Evolutionary conservation across 2,113 vertebrate species (phyloP).

Genomic region (Zosterops hypoxanthus): DNA sequence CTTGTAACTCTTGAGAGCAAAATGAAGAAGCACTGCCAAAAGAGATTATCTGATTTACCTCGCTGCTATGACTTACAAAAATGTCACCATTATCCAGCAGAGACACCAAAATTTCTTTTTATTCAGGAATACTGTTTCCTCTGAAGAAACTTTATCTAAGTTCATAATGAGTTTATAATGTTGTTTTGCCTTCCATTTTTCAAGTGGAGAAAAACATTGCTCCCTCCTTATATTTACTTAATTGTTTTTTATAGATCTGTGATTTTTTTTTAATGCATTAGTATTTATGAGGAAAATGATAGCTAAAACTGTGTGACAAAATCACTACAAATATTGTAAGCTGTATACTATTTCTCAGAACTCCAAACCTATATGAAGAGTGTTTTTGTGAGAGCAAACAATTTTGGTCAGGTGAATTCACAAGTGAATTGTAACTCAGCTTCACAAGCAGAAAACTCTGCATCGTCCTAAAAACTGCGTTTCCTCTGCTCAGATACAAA

Average conservation of each 20-base stretch:
- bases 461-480: neutral
- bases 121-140: neutral
- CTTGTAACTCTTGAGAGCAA: neutral
- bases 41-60: neutral
- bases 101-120: neutral
- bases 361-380: neutral
- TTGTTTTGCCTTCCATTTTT: neutral
- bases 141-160: neutral
- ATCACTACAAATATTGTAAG: fast-evolving
- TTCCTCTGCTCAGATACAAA: neutral
- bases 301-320: neutral
- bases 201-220: neutral
- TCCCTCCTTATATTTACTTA: neutral
- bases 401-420: neutral
- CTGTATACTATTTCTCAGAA: neutral
- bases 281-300: neutral
- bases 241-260: neutral
- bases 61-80: neutral
- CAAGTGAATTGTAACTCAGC: neutral
- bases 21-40: neutral
- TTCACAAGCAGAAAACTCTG: neutral
- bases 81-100: neutral
- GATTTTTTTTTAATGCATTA: neutral
- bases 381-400: neutral
- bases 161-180: neutral